Evolutionary conservation across 2,797 vertebrate genomes (phyloP), one percentile per base, ranked within the genome.

Genomic region (Sebastes hopkinsi): DNA sequence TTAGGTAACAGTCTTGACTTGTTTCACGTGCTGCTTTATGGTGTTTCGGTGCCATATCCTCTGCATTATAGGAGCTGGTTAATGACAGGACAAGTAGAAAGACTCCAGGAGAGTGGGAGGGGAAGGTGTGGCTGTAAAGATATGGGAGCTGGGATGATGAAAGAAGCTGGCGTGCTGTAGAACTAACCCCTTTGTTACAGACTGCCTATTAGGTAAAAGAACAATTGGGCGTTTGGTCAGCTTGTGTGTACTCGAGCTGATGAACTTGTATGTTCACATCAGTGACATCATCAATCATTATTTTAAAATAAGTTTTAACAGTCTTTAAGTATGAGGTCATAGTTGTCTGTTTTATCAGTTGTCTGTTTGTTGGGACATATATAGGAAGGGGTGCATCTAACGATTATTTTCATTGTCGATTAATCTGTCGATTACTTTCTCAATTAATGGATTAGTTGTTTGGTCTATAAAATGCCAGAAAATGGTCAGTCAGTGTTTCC

Each of bases 121-220:
- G 82, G 69, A 91, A 90, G 91, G 90, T 83, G 88, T 88, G 87
- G 84, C 86, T 72, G 52, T 89, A 87, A 89, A 92, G 92, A 81
- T 93, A 88, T 88, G 84, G 69, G 79, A 77, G 80, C 80, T 77
- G 64, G 67, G 34, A 71, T 81, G 86, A 93, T 91, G 88, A 92
- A 90, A 92, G 81, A 83, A 84, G 77, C 54, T 36, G 75, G 42
- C 22, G 38, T 74, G 72, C 69, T 80, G 25, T 6, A 71, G 70
- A 75, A 83, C 65, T 83, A 77, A 69, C 65, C 71, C 36, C 82
- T 89, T 90, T 89, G 89, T 89, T 86, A 81, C 70, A 87, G 65
- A 67, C 80, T 72, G 22, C 72, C 77, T 85, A 79, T 91, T 91
- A 73, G 77, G 69, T 84, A 87, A 86, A 74, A 67, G 66, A 52